Evolutionary conservation across 2,113 vertebrate genomes (phyloP).

Genomic region (Xiphophorus maculatus): DNA sequence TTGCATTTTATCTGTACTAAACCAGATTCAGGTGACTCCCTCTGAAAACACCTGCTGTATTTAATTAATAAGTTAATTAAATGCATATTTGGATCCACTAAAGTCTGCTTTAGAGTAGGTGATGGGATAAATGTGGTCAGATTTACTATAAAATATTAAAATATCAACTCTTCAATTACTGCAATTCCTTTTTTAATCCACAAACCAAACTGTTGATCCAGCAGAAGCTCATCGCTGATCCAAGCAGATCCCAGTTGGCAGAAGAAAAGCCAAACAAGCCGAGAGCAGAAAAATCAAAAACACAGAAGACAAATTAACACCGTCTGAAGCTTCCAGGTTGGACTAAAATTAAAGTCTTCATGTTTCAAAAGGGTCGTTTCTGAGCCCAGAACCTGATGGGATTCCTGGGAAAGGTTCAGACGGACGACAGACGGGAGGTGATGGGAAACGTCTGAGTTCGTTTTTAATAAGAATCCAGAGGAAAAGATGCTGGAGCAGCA

Average conservation of each 20-base stretch:
- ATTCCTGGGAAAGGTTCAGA: neutral
- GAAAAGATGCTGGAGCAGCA: neutral
- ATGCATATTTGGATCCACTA: too few relatives aligned
- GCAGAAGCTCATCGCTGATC: constrained; percentile 10
- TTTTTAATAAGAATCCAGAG: neutral
- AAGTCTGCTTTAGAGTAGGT: too few relatives aligned
- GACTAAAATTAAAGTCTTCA: neutral
- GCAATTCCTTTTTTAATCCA: too few relatives aligned
- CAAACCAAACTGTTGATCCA: constrained; percentile 3
- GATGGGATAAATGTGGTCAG: too few relatives aligned
- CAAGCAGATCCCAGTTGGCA: constrained; percentile 16
- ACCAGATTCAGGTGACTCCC: too few relatives aligned
- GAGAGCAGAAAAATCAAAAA: constrained; percentile 20
- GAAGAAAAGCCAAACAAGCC: constrained; percentile 1
- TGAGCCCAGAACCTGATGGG: neutral
- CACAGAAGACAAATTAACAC: neutral
- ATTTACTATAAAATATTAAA: too few relatives aligned
- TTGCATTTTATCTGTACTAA: too few relatives aligned
- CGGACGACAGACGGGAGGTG: neutral
- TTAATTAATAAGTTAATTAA: too few relatives aligned
- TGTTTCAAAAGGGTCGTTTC: neutral
- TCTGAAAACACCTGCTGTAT: too few relatives aligned
- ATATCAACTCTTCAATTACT: too few relatives aligned
- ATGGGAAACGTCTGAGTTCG: neutral
- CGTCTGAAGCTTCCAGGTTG: neutral